Evolutionary conservation across 2,888 invertebrate species (phyloP), one percentile per base, ranked within the genome.

Genomic region (Cephus pygmeus): DNA sequence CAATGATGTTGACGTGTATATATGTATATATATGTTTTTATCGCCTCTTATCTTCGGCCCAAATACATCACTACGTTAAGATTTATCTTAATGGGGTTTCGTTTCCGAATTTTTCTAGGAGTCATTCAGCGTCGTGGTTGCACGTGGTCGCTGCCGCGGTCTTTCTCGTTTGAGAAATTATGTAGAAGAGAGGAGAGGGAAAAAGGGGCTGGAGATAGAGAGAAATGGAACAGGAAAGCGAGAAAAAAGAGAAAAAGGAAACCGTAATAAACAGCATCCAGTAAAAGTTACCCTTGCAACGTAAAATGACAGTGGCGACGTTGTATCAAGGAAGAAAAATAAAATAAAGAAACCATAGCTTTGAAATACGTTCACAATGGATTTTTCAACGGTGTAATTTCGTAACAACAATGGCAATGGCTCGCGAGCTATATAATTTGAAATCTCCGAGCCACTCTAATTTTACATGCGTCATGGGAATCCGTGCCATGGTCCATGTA

Each of bases 371-470:
- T 78, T 56, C 85, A 88, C 86, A 86, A 87, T 85, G 86, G 82
- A 87, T 86, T 87, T 81, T 85, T 84, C 81, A 86, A 83, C 82
- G 84, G 85, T 85, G 83, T 87, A 88, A 88, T 88, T 88, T 88
- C 83, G 69, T 82, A 79, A 82, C 79, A 85, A 88, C 86, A 86
- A 88, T 86, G 80, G 85, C 84, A 83, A 83, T 84, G 81, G 79
- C 74, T 30, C 74, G 30, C 35, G 34, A 33, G 34, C 34, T 12
- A 30, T 74, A 36, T 74, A 74, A 74, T 74, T 36, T 74, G 12
- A 36, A 12, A 78, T 33, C 35, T 82, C 81, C 81, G 79, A 79
- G 79, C 79, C 79, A 80, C 84, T 81, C 83, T 84, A 84, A 86
- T 87, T 87, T 87, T 85, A 83, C 83, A 78, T 79, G 82, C 82